These are phyloP conservation scores for Fragum sueziense DNA, from an alignment of 2,888 invertebrate genomes.

Conservation along the genomic window DNA sequence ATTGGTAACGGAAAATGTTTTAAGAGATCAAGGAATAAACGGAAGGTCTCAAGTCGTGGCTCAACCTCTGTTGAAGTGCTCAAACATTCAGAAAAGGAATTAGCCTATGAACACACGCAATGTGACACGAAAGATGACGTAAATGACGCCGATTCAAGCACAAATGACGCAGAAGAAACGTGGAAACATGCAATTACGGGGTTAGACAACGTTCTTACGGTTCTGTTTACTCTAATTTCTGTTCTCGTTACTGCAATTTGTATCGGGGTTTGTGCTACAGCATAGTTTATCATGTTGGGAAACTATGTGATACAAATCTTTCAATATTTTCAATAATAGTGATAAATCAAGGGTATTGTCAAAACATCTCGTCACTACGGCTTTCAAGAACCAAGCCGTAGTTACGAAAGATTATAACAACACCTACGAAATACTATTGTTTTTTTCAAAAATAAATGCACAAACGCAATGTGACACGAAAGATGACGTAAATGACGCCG, in stretches of 20 bases:
- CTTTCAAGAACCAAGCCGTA: too few relatives aligned
- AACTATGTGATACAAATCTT: too few relatives aligned
- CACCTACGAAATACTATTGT: too few relatives aligned
- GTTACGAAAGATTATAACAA: too few relatives aligned
- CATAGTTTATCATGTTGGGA: too few relatives aligned
- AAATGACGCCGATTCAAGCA: not conserved
- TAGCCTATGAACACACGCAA: not conserved
- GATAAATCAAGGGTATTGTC: too few relatives aligned
- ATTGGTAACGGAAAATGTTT: not conserved
- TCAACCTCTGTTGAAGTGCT: not conserved
- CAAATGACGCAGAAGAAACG: not conserved
- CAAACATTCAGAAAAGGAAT: not conserved
- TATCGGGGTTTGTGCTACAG: constrained; percentile 4
- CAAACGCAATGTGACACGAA: too few relatives aligned
- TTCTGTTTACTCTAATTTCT: not conserved
- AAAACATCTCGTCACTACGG: too few relatives aligned
- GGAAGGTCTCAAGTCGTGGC: not conserved
- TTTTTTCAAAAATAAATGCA: too few relatives aligned
- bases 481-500: not conserved
- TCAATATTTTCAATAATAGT: too few relatives aligned
- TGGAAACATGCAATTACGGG: constrained; percentile 7
- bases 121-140: not conserved
- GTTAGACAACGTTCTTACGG: not conserved
- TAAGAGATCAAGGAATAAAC: not conserved
- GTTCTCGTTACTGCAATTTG: not conserved